Evolutionary conservation across 2,113 vertebrate genomes (phyloP).

Genomic region (Myanophis thanlyinensis): DNA sequence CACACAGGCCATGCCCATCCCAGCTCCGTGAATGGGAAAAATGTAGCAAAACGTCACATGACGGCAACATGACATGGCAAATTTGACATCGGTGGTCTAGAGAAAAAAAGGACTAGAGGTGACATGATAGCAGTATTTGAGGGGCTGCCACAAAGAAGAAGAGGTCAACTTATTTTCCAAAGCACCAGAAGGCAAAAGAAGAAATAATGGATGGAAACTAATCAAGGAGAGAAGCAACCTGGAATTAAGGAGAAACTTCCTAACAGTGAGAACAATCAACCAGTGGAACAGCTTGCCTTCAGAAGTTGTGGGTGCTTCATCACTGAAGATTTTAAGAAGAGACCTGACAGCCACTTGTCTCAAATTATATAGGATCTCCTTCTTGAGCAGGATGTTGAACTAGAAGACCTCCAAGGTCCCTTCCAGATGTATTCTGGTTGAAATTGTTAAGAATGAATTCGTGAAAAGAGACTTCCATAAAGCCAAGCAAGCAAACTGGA

Average conservation of each 20-base stretch:
- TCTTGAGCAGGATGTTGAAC: not conserved
- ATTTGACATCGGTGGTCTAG: too few relatives aligned
- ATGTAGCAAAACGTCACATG: too few relatives aligned
- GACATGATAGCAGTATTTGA: not conserved
- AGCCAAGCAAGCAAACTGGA: not conserved
- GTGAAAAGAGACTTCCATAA: not conserved
- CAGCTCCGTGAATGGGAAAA: too few relatives aligned
- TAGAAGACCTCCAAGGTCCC: not conserved
- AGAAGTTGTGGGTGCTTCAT: not conserved
- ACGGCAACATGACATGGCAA: too few relatives aligned
- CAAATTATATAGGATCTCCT: not conserved
- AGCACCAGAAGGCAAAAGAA: too few relatives aligned
- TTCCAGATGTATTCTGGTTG: not conserved
- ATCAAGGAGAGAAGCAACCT: not conserved
- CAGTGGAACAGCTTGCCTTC: not conserved
- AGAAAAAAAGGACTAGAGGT: not conserved
- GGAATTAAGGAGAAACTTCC: not conserved
- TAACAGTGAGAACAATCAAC: not conserved
- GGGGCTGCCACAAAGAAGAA: too few relatives aligned
- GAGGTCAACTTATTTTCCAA: not conserved
- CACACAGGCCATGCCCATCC: too few relatives aligned
- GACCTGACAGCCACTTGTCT: not conserved
- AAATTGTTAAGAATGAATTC: not conserved
- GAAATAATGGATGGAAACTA: not conserved
- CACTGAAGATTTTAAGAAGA: not conserved